Conservation (phyloP, 2,113 vertebrate genomes). For the Neogobius melanostomus region DNA sequence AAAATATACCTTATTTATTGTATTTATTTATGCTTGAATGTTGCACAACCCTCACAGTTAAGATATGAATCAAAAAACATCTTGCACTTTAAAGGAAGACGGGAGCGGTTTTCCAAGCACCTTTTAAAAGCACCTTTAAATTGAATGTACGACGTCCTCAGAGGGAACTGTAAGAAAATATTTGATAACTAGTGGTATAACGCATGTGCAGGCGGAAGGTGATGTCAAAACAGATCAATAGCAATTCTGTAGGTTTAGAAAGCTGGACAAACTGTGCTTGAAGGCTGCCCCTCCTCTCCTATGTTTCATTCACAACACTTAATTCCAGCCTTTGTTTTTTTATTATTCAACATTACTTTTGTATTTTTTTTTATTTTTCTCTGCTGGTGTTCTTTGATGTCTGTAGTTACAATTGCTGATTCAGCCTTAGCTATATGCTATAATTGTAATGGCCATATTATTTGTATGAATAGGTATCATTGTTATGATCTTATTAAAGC, state of each 20-base stretch:
- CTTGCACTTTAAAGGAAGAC: too few species aligned
- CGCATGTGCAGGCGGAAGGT: conserved; percentile 60
- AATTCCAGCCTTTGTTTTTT: conserved; percentile 17
- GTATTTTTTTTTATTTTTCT: conserved; percentile 71
- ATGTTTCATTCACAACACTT: conserved; percentile 25
- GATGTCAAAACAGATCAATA: conserved; percentile 9
- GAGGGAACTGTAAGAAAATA: conserved; percentile 12
- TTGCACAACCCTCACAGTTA: too few species aligned
- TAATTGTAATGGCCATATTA: conserved; percentile 82
- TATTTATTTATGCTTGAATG: too few species aligned
- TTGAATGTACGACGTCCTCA: neutral
- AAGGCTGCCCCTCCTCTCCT: conserved; percentile 61
- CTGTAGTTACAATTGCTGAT: conserved; percentile 83
- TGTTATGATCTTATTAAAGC: conserved; percentile 94
- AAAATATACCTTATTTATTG: too few species aligned
- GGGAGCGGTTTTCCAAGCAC: too few species aligned
- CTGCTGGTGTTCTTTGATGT: conserved; percentile 56
- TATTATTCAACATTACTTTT: conserved; percentile 79
- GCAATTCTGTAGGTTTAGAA: neutral
- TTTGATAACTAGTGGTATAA: conserved; percentile 23
- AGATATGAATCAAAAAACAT: too few species aligned
- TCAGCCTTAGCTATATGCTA: conserved; percentile 80
- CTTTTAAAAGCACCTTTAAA: too few species aligned
- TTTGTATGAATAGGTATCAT: conserved; percentile 66
- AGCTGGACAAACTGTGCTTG: conserved; percentile 62